Conservation (phyloP, 2,888 invertebrate species). For the Eupithecia insigniata region DNA sequence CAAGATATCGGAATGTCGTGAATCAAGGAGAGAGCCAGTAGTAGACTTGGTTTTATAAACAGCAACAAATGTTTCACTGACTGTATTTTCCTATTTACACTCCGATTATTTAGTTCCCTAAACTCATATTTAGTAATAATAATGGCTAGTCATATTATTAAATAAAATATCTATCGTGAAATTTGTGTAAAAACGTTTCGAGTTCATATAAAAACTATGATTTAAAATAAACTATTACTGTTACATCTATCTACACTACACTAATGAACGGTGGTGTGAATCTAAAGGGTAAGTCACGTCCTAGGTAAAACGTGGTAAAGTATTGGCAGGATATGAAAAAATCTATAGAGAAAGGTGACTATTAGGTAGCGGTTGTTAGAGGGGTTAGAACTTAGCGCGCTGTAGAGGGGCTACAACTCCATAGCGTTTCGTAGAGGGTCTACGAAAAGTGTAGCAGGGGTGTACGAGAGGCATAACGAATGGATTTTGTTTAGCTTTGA, state of each 20-base stretch:
- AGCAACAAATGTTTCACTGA: not conserved
- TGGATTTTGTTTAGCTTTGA: not conserved
- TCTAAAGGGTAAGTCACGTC: no score
- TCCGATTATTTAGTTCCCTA: not conserved
- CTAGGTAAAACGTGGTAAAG: no score
- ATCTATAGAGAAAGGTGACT: not conserved
- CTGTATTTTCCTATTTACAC: not conserved
- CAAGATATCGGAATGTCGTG: conserved; percentile 29
- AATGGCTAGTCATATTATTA: not conserved
- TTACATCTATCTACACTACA: no score
- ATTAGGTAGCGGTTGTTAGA: not conserved
- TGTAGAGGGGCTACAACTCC: conserved; percentile 5
- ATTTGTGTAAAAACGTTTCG: not conserved
- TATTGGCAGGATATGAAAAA: not conserved
- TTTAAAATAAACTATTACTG: no score
- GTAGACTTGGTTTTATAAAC: not conserved
- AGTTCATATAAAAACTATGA: not conserved
- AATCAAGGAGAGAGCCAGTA: conserved; percentile 20
- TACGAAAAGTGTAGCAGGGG: not conserved
- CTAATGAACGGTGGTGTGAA: not conserved
- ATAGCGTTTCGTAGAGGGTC: conserved; percentile 9
- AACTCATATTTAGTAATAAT: not conserved
- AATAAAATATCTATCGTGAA: not conserved
- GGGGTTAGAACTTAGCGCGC: not conserved
- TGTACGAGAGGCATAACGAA: conserved; percentile 1